Conservation (phyloP, 2,797 vertebrate species). For the Crocodylus rhombifer region DNA sequence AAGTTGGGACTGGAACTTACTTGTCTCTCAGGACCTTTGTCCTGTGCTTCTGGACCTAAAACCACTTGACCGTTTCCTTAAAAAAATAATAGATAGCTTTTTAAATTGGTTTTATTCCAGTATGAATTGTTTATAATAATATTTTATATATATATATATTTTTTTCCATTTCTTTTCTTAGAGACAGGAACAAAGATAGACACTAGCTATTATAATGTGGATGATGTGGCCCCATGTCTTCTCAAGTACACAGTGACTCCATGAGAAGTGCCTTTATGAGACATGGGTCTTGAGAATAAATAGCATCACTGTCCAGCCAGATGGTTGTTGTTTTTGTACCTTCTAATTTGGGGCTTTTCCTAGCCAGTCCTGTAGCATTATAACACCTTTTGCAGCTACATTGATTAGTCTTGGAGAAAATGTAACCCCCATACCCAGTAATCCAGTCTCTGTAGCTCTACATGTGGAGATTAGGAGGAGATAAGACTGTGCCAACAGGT, state of each 20-base stretch:
- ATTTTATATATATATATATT: background rate
- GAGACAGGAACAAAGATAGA: background rate
- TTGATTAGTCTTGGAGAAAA: conserved; percentile 67
- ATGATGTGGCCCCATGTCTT: background rate
- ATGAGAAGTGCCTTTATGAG: conserved; percentile 24
- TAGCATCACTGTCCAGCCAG: conserved; percentile 12
- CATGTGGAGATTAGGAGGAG: conserved; percentile 55
- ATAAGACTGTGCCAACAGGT: conserved; percentile 64
- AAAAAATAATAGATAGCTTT: too few relatives aligned
- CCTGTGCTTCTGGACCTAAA: background rate
- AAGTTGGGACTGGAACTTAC: too few relatives aligned
- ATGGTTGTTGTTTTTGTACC: conserved; percentile 32
- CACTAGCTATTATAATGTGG: background rate
- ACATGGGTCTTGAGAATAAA: background rate
- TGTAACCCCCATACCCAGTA: conserved; percentile 44
- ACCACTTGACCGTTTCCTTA: too few relatives aligned
- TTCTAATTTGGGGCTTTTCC: conserved; percentile 15
- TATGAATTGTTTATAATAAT: background rate
- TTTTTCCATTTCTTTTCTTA: too few relatives aligned
- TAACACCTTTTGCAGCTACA: conserved; percentile 53
- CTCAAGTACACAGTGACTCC: background rate
- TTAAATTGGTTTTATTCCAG: background rate
- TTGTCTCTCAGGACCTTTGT: background rate
- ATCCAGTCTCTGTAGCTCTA: conserved; percentile 65
- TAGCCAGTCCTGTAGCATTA: conserved; percentile 52